Evolutionary conservation across 2,113 vertebrate genomes (phyloP), one percentile per base, ranked within the genome.

Genomic region (Fulica atra): DNA sequence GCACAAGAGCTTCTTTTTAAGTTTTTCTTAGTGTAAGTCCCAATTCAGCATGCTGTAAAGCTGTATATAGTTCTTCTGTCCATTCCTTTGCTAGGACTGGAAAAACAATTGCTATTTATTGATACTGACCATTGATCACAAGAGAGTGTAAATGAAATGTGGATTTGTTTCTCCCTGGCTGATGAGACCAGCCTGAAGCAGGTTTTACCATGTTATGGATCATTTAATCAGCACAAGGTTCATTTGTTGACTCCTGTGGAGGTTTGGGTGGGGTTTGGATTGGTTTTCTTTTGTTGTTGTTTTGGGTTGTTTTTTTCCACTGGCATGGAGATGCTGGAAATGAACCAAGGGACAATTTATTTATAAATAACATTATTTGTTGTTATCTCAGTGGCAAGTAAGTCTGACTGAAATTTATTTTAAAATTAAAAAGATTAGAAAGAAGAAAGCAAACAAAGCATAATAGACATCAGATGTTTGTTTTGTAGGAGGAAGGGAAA

Each of bases 371-470:
- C 10, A 44, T 6, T 64, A 13, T 51, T 31, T 31, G 10, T 46
- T 85, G 14, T 44, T 84, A 10, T 19, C 53, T n/a, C 65, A 46
- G 28, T 64, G 12, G 15, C 46, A 94, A 82, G 71, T 5, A 68
- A 86, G 83, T 73, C 19, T 56, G 56, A 83, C 25, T 51, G 36
- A 71, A 40, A 42, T 71, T 79, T 77, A 63, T 63, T 66, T 83
- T 73, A 73, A 68, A 91, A 80, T n/a, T 7, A 88, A 33, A 88
- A 85, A 89, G 29, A 69, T 5, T n/a, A 13, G 16, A 86, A 89
- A 89, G 20, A 89, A 81, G 33, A 81, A 70, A 88, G 15, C 18
- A 93, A 83, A 56, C 9, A 81, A 85, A 88, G 12, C 7, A 42
- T 54, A 76, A 73, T 4, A 57, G 17, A 29, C 19, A n/a, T 20